Conservation (phyloP, 2,888 invertebrate species). For the Adineta ricciae region DNA sequence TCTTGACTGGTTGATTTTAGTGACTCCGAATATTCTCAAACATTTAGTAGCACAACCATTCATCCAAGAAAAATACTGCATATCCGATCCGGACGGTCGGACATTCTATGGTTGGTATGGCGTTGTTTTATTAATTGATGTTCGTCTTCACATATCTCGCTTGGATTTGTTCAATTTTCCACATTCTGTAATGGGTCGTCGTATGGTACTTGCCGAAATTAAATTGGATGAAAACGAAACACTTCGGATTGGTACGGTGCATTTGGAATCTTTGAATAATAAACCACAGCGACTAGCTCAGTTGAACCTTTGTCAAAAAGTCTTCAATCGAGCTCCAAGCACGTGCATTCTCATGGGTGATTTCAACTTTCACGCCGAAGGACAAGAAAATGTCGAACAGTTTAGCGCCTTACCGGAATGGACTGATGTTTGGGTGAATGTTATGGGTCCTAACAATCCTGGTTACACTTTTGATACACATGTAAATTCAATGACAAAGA, state of each 20-base stretch:
- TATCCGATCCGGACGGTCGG: not conserved
- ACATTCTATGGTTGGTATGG: constrained; percentile 5
- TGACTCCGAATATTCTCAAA: not conserved
- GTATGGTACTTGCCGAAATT: not conserved
- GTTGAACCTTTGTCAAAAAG: not conserved
- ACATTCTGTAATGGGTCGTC: not conserved
- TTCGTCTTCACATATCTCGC: not conserved
- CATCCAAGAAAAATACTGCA: not conserved
- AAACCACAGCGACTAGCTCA: not conserved
- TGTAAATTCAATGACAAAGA: not conserved
- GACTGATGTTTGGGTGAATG: not conserved
- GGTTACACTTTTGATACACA: not conserved
- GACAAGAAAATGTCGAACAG: not conserved
- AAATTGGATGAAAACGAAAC: not conserved
- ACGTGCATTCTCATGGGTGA: not conserved
- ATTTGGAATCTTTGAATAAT: constrained; percentile 1
- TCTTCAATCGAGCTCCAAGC: not conserved
- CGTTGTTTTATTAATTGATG: not conserved
- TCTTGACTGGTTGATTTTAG: not conserved
- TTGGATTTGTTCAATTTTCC: not conserved
- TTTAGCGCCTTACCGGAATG: not conserved
- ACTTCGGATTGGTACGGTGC: not conserved
- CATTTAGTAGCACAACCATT: not conserved
- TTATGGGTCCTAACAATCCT: not conserved
- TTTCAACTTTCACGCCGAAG: not conserved